Base-by-base conservation (phyloP, 2,888 invertebrate genomes). In the Mongoloraphidia duomilia region DNA sequence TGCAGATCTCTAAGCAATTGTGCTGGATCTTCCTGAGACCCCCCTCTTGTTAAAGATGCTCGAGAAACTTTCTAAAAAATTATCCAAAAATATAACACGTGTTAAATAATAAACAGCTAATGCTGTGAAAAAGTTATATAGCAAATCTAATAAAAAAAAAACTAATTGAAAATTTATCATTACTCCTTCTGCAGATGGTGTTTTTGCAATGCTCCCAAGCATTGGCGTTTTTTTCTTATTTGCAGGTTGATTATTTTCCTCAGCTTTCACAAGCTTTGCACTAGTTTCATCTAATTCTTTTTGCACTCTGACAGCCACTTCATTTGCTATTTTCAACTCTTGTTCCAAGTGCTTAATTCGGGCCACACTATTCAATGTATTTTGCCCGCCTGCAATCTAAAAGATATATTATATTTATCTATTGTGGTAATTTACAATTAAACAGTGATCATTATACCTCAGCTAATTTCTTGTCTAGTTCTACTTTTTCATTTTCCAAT, bases 1-100 rank as follows among this genome's bases (percentile, higher is more conserved):
- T 91, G 88, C 13, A 95, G 72, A 63, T 94, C 93, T 42, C 91
- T 73, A 53, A 91, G 71, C 39, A 93, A 68, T 62, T 90, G 87
- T 44, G 79, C 81, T 1, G 86, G 83, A 65, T 88, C 85, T 58
- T 86, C 85, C 63, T 85, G 85, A 17, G 84, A 84, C 43, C 84
- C 84, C 13, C 85, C 85, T 44, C 84, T 73, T 1, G 84, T 85
- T 4, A 87, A 63, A 2, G 84, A 83, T 45, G 83, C 83, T 13
- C 85, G 72, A 1, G 84, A 84, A 43, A 83, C 74, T 67, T 81
- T 84, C 73, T 78, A 65, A 60, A 69, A 58, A 40, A 52, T 34
- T 44, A 34, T 46, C 5, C 12, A 34, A 46, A 17, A 41, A 49
- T 13, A 33, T 33, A 46, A 47, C 46, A 8, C 42, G 35, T 33